phyloP scores from a whole-genome alignment of 2,113 vertebrate genomes.

The Ia io region DNA sequence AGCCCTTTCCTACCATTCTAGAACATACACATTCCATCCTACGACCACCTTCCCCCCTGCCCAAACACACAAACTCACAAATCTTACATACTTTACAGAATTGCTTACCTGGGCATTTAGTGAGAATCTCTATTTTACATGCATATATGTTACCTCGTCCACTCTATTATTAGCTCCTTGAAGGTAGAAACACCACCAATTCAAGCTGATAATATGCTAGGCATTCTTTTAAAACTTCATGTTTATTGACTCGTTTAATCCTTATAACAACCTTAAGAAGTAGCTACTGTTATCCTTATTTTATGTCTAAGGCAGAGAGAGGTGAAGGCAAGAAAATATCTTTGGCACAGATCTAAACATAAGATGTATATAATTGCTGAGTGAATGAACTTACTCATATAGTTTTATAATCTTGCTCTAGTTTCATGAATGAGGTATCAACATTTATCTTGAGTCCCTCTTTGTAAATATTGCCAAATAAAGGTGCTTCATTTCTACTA shows the following conservation, averaged over 20 bases:
- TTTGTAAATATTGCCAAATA: neutral
- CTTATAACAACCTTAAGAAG: neutral
- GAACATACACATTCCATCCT: neutral
- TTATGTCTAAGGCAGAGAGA: neutral
- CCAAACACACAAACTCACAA: neutral
- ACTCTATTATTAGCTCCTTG: neutral
- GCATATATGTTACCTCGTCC: neutral
- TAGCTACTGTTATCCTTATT: neutral
- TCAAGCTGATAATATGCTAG: neutral
- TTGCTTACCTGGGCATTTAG: neutral
- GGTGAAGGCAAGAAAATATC: neutral
- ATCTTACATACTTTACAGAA: neutral
- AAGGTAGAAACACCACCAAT: neutral
- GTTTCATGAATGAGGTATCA: conserved; percentile 6
- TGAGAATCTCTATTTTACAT: neutral
- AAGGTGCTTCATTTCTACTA: neutral
- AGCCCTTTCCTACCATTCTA: neutral
- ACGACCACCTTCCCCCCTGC: neutral
- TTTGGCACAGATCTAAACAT: neutral
- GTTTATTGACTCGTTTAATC: neutral
- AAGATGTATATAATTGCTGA: neutral
- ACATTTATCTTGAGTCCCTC: neutral
- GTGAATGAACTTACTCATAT: neutral
- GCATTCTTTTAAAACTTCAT: neutral
- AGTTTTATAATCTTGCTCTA: neutral